A percentile compares a stretch with the other conserved stretches of the same genome.
Evolutionary conservation across 2,797 vertebrate species (phyloP).

Genomic region (Hypotaenidia okinawae): DNA sequence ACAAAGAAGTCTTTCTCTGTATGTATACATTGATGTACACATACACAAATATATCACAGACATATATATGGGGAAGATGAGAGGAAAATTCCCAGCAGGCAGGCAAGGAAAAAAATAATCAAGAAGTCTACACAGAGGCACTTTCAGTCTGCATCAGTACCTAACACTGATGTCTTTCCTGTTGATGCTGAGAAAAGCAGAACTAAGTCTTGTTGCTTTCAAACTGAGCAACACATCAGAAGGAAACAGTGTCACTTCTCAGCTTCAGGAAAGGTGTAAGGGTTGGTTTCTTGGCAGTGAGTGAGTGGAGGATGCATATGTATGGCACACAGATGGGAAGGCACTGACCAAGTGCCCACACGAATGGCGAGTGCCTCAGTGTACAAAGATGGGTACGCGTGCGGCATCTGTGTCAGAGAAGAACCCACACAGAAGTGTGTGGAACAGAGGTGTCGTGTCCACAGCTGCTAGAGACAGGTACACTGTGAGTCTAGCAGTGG

Average conservation of each 20-base stretch:
- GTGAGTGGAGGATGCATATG: background rate
- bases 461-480: conserved; percentile 8
- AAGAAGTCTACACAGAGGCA: background rate
- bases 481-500: background rate
- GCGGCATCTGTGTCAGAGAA: background rate
- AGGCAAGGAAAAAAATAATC: background rate
- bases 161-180: background rate
- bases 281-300: background rate
- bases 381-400: background rate
- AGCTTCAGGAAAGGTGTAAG: conserved; percentile 11
- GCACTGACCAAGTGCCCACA: background rate
- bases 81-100: conserved; percentile 21
- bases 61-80: background rate
- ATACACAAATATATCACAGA: background rate
- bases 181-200: conserved; percentile 25
- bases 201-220: background rate
- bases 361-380: accelerated
- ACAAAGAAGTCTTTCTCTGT: background rate
- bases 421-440: background rate
- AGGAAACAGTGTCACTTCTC: background rate
- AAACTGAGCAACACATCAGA: background rate
- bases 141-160: conserved; percentile 3
- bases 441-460: background rate
- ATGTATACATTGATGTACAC: background rate
- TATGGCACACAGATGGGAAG: background rate